phyloP scores from a whole-genome alignment of 2,888 invertebrate genomes.

The Clitarchus hookeri region DNA sequence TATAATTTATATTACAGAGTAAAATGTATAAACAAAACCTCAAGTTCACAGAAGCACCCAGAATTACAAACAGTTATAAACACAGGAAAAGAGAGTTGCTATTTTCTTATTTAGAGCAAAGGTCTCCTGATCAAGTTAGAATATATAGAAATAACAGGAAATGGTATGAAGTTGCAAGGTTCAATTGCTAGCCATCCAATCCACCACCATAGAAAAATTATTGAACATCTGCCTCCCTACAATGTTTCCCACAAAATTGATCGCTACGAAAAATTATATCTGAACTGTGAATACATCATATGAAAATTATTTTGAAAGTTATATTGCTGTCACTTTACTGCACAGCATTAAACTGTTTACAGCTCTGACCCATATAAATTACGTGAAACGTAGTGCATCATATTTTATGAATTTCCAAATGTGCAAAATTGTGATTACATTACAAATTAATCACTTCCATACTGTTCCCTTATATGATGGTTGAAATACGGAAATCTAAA shows the following conservation, averaged over 20 bases:
- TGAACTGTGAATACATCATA: too few relatives aligned
- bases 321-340: too few relatives aligned
- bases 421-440: too few relatives aligned
- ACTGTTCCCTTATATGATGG: too few relatives aligned
- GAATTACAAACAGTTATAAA: background rate
- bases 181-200: background rate
- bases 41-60: background rate
- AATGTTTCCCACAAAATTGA: background rate
- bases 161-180: background rate
- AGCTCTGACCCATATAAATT: too few relatives aligned
- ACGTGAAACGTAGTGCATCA: too few relatives aligned
- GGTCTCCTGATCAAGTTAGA: background rate
- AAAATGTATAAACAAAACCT: background rate
- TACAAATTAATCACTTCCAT: too few relatives aligned
- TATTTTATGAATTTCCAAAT: too few relatives aligned
- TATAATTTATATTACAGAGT: too few relatives aligned
- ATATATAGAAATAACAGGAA: background rate
- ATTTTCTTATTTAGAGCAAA: background rate
- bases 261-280: too few relatives aligned
- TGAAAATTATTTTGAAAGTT: too few relatives aligned
- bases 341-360: too few relatives aligned
- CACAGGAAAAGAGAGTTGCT: background rate
- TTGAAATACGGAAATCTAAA: background rate
- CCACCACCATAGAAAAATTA: constrained; percentile 6
- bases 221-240: background rate